These are phyloP conservation scores for Stegodyphus mimosarum DNA, from an alignment of 1,140 invertebrate genomes.

Conservation along the genomic window DNA sequence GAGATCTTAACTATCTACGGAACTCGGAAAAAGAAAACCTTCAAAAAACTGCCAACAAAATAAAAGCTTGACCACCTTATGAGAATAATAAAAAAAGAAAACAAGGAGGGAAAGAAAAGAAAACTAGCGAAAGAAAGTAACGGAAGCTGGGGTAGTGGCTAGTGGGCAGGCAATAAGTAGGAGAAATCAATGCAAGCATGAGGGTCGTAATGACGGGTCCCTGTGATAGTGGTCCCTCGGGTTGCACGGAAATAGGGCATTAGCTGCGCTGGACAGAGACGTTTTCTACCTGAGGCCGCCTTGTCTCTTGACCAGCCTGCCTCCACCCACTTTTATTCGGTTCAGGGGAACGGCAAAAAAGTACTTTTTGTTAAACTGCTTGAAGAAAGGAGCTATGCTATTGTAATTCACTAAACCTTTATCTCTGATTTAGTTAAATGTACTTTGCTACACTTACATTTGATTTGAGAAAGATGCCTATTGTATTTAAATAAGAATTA, in stretches of 20 bases:
- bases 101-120: background rate
- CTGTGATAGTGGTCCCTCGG: conserved; percentile 22
- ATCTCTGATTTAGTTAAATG: background rate
- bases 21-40: too few species aligned
- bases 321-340: conserved; percentile 26
- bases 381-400: too few species aligned
- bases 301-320: background rate
- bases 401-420: too few species aligned
- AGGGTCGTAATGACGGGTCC: conserved; percentile 46
- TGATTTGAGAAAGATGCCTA: too few species aligned
- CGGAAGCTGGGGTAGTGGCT: background rate
- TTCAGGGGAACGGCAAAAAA: conserved; percentile 19
- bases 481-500: too few species aligned
- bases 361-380: background rate
- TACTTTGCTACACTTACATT: too few species aligned
- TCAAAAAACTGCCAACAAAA: too few species aligned
- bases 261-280: conserved; percentile 38
- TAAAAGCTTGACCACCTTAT: background rate
- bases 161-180: background rate
- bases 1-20: too few species aligned
- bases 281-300: conserved; percentile 5
- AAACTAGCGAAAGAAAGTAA: background rate
- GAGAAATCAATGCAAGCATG: conserved; percentile 43
- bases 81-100: background rate
- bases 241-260: conserved; percentile 55